Evolutionary conservation across 2,888 invertebrate species (phyloP).

Genomic region (Brachyptera putata): DNA sequence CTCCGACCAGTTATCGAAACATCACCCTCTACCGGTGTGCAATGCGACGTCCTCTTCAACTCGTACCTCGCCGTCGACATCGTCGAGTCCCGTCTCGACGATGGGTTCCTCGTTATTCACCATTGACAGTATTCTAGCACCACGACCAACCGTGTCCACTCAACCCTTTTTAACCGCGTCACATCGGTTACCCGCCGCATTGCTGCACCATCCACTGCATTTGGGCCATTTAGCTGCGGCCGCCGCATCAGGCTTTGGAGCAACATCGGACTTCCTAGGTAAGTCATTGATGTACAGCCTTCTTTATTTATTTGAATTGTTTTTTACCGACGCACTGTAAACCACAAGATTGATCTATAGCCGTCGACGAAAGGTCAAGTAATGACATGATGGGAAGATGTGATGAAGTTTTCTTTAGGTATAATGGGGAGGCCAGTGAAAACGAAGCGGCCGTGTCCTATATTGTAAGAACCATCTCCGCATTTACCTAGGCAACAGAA

Average conservation of each 20-base stretch:
- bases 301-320: too few species aligned
- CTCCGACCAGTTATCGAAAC: slow-evolving; percentile 18
- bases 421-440: too few species aligned
- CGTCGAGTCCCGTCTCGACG: slow-evolving; percentile 51
- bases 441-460: too few species aligned
- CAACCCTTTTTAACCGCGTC: slow-evolving; percentile 37
- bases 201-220: slow-evolving; percentile 54
- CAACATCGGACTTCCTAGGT: slow-evolving; percentile 72
- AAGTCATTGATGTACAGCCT: slow-evolving; percentile 42
- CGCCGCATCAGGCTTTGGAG: slow-evolving; percentile 58
- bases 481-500: too few species aligned
- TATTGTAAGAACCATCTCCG: too few species aligned
- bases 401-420: too few species aligned
- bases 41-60: slow-evolving; percentile 13
- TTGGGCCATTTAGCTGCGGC: slow-evolving; percentile 61
- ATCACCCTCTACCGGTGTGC: slow-evolving; percentile 10
- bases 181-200: slow-evolving; percentile 40
- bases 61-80: slow-evolving; percentile 33
- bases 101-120: slow-evolving; percentile 62
- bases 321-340: too few species aligned
- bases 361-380: too few species aligned
- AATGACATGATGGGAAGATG: too few species aligned
- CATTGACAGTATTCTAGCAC: slow-evolving; percentile 81
- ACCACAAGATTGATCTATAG: too few species aligned
- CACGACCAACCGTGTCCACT: slow-evolving; percentile 55